These are phyloP conservation scores for Bolinopsis microptera DNA, from an alignment of 37 sponge, comb jelly and placozoan genomes.

Conservation along the genomic window DNA sequence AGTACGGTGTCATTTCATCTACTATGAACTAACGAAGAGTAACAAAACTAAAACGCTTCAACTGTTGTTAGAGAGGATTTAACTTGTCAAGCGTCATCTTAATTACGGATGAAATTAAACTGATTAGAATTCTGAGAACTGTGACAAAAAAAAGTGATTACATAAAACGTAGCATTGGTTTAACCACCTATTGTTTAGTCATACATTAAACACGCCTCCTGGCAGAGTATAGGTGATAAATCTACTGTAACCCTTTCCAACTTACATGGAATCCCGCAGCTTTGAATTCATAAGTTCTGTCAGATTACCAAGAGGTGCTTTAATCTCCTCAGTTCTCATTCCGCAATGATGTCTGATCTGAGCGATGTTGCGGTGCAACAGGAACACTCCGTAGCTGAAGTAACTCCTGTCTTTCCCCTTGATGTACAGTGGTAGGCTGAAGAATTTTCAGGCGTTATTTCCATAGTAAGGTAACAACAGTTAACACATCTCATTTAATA, in stretches of 20 bases:
- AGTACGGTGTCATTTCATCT: not conserved
- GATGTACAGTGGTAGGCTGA: constrained; percentile 55
- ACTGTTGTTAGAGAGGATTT: too few relatives aligned
- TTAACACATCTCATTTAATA: too few relatives aligned
- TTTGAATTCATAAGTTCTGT: not conserved
- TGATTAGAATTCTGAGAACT: too few relatives aligned
- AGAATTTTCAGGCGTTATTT: too few relatives aligned
- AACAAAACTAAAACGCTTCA: too few relatives aligned
- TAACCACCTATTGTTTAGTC: not conserved
- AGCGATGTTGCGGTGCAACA: constrained; percentile 46
- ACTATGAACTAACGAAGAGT: too few relatives aligned
- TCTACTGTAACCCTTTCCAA: too few relatives aligned
- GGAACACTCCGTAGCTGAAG: constrained; percentile 60
- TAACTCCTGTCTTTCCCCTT: constrained; percentile 59
- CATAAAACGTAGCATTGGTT: not conserved
- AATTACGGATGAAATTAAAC: too few relatives aligned
- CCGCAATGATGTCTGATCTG: constrained; percentile 33
- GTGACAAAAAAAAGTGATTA: not conserved
- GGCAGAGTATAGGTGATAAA: too few relatives aligned
- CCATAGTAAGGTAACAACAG: too few relatives aligned
- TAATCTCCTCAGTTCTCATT: constrained; percentile 46
- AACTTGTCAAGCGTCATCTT: too few relatives aligned
- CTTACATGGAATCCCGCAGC: constrained; percentile 20
- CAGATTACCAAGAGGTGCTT: constrained; percentile 27
- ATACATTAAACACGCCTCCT: not conserved